Conservation (phyloP, 2,797 vertebrate species). For the Anabacerthia variegaticeps region DNA sequence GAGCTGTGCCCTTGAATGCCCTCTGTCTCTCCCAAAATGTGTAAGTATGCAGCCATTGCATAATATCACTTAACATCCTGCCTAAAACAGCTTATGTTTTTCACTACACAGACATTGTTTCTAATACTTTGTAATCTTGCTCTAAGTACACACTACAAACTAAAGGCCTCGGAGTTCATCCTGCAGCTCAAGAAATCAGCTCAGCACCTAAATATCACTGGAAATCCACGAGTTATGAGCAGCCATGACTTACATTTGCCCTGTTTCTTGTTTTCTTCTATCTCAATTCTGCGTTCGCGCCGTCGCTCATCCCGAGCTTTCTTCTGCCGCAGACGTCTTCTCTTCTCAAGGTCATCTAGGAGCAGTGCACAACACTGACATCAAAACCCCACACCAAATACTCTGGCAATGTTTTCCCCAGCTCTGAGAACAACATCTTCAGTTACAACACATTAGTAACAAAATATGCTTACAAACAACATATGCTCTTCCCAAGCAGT, state of each 20-base stretch:
- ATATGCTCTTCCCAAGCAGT: background rate
- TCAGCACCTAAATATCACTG: background rate
- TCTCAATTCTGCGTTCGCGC: constrained; percentile 93
- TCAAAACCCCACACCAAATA: background rate
- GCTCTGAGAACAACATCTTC: background rate
- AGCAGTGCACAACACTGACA: background rate
- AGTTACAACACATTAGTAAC: background rate
- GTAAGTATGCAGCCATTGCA: background rate
- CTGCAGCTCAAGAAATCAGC: background rate
- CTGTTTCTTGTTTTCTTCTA: constrained; percentile 96
- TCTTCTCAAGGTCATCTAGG: constrained; percentile 93
- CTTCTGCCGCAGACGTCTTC: constrained; percentile 92
- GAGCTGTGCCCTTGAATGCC: background rate
- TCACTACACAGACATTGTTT: background rate
- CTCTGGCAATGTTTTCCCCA: background rate
- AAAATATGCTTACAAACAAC: background rate
- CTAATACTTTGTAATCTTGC: background rate
- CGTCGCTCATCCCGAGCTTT: constrained; percentile 94
- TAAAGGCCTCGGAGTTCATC: background rate
- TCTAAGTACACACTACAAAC: background rate
- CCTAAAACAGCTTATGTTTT: background rate
- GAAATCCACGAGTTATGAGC: background rate
- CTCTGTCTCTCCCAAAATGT: background rate
- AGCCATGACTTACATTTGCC: constrained; percentile 88
- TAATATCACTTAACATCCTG: background rate